Percentiles rank a stretch among this genome's conserved stretches.
Evolutionary conservation across 2,113 vertebrate species (phyloP).

Genomic region (Mormyrus iriodes): DNA sequence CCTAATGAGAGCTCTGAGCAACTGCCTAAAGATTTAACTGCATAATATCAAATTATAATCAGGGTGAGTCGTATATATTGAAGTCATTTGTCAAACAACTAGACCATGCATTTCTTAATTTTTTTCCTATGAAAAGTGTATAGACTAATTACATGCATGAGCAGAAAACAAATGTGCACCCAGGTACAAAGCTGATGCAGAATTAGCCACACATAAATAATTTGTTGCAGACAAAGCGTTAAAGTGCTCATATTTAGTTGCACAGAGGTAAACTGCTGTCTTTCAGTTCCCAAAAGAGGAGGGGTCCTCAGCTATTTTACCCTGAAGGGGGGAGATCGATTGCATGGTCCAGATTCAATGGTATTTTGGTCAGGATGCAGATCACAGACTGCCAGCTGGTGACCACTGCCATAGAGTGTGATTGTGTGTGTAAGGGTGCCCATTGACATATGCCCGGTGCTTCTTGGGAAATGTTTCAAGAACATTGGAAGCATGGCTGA

Average conservation of each 20-base stretch:
- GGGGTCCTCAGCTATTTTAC: neutral
- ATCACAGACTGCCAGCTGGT: neutral
- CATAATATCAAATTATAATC: constrained; percentile 1
- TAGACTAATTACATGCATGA: neutral
- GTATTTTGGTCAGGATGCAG: neutral
- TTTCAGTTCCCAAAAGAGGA: neutral
- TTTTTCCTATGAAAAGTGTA: neutral
- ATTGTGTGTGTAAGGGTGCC: neutral
- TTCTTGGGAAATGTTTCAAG: neutral
- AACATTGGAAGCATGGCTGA: neutral
- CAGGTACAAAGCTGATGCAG: neutral
- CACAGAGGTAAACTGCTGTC: neutral
- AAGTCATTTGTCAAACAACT: neutral
- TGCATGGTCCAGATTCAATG: neutral
- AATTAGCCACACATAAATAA: neutral
- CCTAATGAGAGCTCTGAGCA: neutral
- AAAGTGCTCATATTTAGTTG: neutral
- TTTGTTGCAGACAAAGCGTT: neutral
- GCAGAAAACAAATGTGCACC: neutral
- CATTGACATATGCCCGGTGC: neutral
- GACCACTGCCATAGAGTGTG: neutral
- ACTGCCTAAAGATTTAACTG: neutral
- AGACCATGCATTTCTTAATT: neutral
- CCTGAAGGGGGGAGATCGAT: neutral
- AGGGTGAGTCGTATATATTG: neutral